Evolutionary conservation across 2,888 invertebrate genomes (phyloP), one percentile per base, ranked within the genome.

Genomic region (Agriopis leucophaearia): DNA sequence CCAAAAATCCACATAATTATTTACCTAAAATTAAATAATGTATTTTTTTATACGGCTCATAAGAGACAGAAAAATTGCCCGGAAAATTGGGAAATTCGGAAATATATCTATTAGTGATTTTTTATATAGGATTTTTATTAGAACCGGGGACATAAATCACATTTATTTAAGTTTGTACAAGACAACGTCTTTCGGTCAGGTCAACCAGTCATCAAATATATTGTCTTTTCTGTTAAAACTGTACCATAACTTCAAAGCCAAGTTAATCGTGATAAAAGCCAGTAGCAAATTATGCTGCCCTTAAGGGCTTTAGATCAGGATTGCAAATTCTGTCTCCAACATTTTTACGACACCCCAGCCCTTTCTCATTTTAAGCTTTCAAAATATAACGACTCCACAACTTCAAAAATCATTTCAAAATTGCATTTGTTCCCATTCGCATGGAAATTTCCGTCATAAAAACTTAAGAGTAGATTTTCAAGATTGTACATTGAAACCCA

Each of bases 351-450:
- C 12, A 56, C 45, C 36, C 63, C 27, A 16, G 42, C 57, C 42
- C 64, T 16, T 54, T 62, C 62, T 13, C 15, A 36, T 44, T 54
- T 45, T 40, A 56, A 42, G 57, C 58, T 65, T 52, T 36, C 51
- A 54, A 65, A 65, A 65, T 55, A 45, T 42, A 64, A 65, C 58
- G 52, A 36, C 40, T 45, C 16, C 12, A 58, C 47, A 40, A 42
- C 38, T 48, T 48, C 51, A 66, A 66, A 66, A 66, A 66, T 66
- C 51, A 52, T 61, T 64, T 58, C 45, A 0, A 36, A 45, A 58
- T 58, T 58, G 64, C 58, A 64, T 64, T 52, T 44, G n/a, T 60
- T 56, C 47, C 50, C 54, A 58, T 64, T 65, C 56, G 52, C 42
- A 50, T 58, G 64, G 40, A 64, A 64, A 64, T 59, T 52, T 64